These are phyloP conservation scores for Brachypodius melanocephalos DNA, from an alignment of 2,113 vertebrate species.

Conservation along the genomic window DNA sequence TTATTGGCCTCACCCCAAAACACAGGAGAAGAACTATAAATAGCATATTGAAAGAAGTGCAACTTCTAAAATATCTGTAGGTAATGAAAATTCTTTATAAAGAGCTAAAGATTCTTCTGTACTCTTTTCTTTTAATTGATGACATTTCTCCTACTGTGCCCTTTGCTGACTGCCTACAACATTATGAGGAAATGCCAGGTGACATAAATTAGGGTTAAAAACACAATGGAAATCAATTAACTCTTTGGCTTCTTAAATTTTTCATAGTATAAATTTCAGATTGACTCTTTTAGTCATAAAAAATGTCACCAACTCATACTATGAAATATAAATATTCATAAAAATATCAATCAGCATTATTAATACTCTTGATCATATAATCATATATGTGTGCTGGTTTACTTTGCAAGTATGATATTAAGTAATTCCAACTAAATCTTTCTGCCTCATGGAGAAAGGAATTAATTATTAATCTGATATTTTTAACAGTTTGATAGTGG, in stretches of 20 bases:
- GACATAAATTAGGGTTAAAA: not conserved
- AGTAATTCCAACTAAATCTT: not conserved
- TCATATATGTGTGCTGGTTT: not conserved
- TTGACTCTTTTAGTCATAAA: not conserved
- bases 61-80: not conserved
- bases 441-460: not conserved
- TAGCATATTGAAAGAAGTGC: not conserved
- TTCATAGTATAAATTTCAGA: not conserved
- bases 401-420: not conserved
- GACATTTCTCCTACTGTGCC: not conserved
- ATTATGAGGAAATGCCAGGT: not conserved
- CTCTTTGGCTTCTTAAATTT: not conserved
- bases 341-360: not conserved
- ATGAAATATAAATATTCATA: not conserved
- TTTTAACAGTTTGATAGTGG: not conserved
- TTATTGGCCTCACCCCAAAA: not conserved
- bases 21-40: not conserved
- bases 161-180: not conserved
- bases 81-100: not conserved
- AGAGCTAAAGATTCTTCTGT: not conserved
- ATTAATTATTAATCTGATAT: not conserved
- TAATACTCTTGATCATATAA: not conserved
- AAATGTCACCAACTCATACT: not conserved
- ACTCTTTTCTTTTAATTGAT: not conserved
- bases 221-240: not conserved